Conservation (phyloP, 1,140 invertebrate species). For the Grapholita molesta region DNA sequence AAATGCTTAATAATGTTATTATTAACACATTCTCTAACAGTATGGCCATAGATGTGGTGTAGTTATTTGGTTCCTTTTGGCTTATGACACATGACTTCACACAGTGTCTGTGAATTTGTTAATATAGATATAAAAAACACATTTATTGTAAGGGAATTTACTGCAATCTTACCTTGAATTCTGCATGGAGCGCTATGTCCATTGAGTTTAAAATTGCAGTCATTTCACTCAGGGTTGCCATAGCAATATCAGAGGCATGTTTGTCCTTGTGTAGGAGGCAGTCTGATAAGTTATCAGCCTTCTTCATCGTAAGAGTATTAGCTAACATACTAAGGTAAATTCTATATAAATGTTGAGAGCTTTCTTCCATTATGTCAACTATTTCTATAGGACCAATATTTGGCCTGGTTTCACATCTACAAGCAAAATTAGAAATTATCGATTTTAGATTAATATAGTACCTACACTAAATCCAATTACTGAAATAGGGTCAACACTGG, state of each 20-base stretch:
- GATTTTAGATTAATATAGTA: neutral
- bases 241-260: constrained; percentile 61
- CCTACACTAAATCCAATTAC: neutral
- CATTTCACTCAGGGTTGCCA: constrained; percentile 58
- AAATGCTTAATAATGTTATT: too few species aligned
- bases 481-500: too few species aligned
- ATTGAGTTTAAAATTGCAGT: constrained; percentile 61
- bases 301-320: constrained; percentile 58
- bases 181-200: constrained; percentile 56
- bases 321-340: constrained; percentile 64
- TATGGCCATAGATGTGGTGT: too few species aligned
- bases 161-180: constrained; percentile 52
- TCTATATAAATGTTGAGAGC: constrained; percentile 60
- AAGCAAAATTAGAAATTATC: constrained; percentile 21
- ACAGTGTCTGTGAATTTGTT: too few species aligned
- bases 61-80: too few species aligned
- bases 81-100: too few species aligned
- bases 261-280: constrained; percentile 56
- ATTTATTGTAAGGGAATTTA: too few species aligned
- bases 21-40: too few species aligned
- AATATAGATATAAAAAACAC: too few species aligned
- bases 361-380: constrained; percentile 58
- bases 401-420: constrained; percentile 26
- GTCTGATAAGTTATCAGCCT: constrained; percentile 50
- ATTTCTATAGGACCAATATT: constrained; percentile 57